These are phyloP conservation scores for Asarcornis scutulata DNA, from an alignment of 2,113 vertebrate species.

Conservation along the genomic window DNA sequence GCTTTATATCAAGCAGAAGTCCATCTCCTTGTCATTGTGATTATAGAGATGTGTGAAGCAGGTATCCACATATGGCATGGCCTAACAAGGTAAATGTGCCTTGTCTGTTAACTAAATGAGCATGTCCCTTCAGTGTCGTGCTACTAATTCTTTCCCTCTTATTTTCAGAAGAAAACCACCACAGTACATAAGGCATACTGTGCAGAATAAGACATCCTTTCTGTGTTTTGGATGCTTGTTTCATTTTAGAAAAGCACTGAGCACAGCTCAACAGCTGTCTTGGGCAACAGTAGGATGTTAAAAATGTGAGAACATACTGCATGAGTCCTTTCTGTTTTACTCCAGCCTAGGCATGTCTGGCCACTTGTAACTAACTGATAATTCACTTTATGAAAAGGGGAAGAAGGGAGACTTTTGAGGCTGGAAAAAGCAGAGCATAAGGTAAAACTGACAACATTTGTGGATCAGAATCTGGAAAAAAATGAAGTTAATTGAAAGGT, in stretches of 20 bases:
- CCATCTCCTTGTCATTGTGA: slow-evolving; percentile 23
- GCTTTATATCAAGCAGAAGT: background rate
- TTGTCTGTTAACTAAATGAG: slow-evolving; percentile 24
- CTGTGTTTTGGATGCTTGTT: background rate
- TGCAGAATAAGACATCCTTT: background rate
- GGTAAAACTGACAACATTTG: background rate
- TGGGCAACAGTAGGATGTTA: background rate
- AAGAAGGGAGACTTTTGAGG: background rate
- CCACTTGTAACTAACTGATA: background rate
- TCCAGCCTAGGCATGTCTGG: background rate
- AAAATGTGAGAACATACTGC: background rate
- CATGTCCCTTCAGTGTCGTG: background rate
- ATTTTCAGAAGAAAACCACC: background rate
- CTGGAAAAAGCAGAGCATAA: background rate
- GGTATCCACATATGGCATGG: background rate
- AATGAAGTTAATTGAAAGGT: background rate
- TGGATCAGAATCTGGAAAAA: background rate
- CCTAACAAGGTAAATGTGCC: background rate
- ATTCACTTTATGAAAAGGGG: background rate
- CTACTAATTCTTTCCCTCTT: background rate
- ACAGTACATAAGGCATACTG: background rate
- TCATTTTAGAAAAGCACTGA: background rate
- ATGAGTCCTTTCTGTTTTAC: background rate
- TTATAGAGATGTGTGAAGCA: slow-evolving; percentile 31
- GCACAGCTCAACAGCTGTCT: background rate